Evolutionary conservation across 1,140 invertebrate species (phyloP), one percentile per base, ranked within the genome.

Genomic region (Vanessa tameamea): DNA sequence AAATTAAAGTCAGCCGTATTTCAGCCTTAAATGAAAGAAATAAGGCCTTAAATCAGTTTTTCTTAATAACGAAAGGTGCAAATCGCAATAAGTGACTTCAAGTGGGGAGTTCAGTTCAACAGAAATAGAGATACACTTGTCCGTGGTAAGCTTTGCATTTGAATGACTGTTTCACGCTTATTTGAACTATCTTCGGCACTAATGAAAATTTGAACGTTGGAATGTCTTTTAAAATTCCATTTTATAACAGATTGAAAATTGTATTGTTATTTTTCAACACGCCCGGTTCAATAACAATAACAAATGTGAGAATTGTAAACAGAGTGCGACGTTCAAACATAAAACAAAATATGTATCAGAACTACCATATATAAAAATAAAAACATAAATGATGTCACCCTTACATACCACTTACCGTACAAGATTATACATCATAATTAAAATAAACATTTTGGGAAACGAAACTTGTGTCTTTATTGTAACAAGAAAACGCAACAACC

Each of bases 91-190:
- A 47, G 63, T 65, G 65, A 72, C 51, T 53, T 65, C 37, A 72
- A 64, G 69, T 72, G 47, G 69, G 69, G 61, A 23, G 66, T 69
- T 57, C 66, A 63, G 61, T 47, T 72, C 23, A 57, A 71, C 69
- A 57, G 69, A 71, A 71, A 66, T 72, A 72, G 64, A 63, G 64
- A 65, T 66, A 72, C 70, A 66, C 43, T 43, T 65, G 37, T 65
- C 20, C 13, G 31, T 53, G 51, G 15, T n/a, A 53, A 53, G 23
- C 51, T 55, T 43, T 65, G 53, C 48, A 26, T 31, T 57, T 59
- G 51, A 59, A 72, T 66, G 51, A 31, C 51, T 20, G 26, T 64
- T 55, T 65, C 1, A 57, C 50, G 31, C 23, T 65, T 55, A 55
- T 55, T 68, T 13, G 23, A 15, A 59, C 20, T 51, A n/a, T 15